Evolutionary conservation across 2,888 invertebrate genomes (phyloP), one percentile per base, ranked within the genome.

Genomic region (Dasysyrphus albostriatus): DNA sequence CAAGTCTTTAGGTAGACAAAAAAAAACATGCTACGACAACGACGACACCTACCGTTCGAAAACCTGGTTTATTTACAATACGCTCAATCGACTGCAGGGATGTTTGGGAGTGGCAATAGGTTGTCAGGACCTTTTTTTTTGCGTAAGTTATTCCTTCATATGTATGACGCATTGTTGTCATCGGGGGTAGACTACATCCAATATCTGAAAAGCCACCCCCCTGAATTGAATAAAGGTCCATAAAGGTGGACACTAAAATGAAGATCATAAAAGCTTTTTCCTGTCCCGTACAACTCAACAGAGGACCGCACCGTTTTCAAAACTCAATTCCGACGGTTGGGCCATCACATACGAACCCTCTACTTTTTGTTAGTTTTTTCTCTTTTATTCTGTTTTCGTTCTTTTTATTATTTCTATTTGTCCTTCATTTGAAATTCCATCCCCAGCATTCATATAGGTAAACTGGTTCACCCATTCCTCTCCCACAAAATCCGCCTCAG

Each of bases 371-470:
- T 79, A 79, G 51, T 16, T 47, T 47, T 76, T 77, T 58, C 16
- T 39, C 51, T 67, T 58, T 34, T 10, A 29, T 63, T 14, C 37
- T 12, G 14, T 19, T 56, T 73, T 76, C 49, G 32, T 42, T 9
- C 32, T 16, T 67, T 67, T 34, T 49, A 19, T 39, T 49, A 56
- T 70, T 70, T 81, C 70, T 81, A 74, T 84, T 85, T 77, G 65
- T 73, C 49, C 81, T 72, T 81, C 73, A 73, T 84, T 84, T 67
- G 76, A 73, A 76, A 81, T 85, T 85, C 67, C 84, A 75, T 85
- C 81, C 81, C 70, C 72, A 56, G 39, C n/a, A 67, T 49, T 67
- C 65, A 58, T 73, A 73, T 24, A 9, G 10, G 10, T 14, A 16
- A 19, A 39, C 19, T 16, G 9, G 29, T 8, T 8, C 56, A 37